Conservation (phyloP, 2,888 invertebrate species). For the Hemistola chrysoprasaria region DNA sequence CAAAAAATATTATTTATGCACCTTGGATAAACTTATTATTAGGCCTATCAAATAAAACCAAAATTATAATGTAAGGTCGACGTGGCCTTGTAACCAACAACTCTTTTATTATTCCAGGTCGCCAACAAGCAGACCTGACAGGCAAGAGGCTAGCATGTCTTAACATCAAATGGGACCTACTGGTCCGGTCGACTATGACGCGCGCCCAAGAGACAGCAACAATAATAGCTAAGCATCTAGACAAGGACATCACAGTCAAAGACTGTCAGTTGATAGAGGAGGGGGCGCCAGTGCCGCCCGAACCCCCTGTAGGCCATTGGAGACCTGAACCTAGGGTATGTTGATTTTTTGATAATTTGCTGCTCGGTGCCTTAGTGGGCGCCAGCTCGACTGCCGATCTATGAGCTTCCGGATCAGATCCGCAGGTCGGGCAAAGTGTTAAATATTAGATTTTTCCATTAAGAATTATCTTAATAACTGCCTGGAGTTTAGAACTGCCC, state of each 20-base stretch:
- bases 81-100: too few species aligned
- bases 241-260: slow-evolving; percentile 77
- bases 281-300: slow-evolving; percentile 97
- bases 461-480: too few species aligned
- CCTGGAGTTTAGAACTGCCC: too few species aligned
- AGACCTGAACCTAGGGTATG: slow-evolving; percentile 86
- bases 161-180: slow-evolving; percentile 88
- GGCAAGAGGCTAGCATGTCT: slow-evolving; percentile 91
- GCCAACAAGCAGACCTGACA: slow-evolving; percentile 92
- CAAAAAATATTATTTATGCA: too few species aligned
- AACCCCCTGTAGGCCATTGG: slow-evolving; percentile 95
- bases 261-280: slow-evolving; percentile 92
- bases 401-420: too few species aligned
- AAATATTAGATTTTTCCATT: too few species aligned
- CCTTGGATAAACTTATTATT: too few species aligned
- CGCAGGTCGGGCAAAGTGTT: too few species aligned
- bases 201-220: slow-evolving; percentile 95
- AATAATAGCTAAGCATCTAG: slow-evolving; percentile 89
- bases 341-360: slow-evolving; percentile 2
- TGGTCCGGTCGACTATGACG: slow-evolving; percentile 95
- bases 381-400: too few species aligned
- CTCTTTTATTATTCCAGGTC: slow-evolving; percentile 82
- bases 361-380: too few species aligned
- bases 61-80: too few species aligned
- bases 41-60: too few species aligned